phyloP scores from a whole-genome alignment of 1,140 invertebrate species.

The Drosophila albomicans region DNA sequence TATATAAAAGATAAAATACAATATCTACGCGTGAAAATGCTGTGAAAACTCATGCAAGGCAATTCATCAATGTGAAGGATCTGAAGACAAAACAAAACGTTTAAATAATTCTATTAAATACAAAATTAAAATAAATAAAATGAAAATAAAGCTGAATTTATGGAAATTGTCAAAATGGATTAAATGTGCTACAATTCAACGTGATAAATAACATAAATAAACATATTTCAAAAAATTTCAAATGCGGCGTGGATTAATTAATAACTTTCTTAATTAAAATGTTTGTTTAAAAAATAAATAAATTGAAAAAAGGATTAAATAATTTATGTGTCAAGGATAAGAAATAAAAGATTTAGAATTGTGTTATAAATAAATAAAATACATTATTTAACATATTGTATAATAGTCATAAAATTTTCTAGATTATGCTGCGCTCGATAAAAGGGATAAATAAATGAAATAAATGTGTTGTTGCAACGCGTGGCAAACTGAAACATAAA shows the following conservation, averaged over 20 bases:
- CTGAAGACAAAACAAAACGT: slow-evolving; percentile 12
- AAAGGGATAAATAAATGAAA: not conserved
- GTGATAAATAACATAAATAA: slow-evolving; percentile 6
- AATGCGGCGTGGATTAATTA: not conserved
- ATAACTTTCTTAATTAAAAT: not conserved
- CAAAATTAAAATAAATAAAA: slow-evolving; percentile 27
- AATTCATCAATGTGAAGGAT: slow-evolving; percentile 29
- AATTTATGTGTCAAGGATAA: not conserved
- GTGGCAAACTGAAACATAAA: slow-evolving; percentile 17
- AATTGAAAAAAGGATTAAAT: not conserved
- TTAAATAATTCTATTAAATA: not conserved
- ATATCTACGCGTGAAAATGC: slow-evolving; percentile 44
- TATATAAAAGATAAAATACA: slow-evolving; percentile 20
- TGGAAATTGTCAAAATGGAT: slow-evolving; percentile 4
- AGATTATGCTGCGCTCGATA: not conserved
- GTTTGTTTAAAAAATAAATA: not conserved
- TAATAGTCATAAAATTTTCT: not conserved
- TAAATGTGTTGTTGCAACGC: slow-evolving; percentile 8
- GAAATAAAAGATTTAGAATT: not conserved
- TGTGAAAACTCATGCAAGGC: slow-evolving; percentile 20
- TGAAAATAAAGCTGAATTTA: not conserved
- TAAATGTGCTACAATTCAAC: slow-evolving; percentile 4
- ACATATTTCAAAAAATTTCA: not conserved
- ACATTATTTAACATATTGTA: not conserved
- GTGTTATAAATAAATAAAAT: not conserved